Conservation (phyloP, 2,797 vertebrate species). For the Sarcophilus harrisii region DNA sequence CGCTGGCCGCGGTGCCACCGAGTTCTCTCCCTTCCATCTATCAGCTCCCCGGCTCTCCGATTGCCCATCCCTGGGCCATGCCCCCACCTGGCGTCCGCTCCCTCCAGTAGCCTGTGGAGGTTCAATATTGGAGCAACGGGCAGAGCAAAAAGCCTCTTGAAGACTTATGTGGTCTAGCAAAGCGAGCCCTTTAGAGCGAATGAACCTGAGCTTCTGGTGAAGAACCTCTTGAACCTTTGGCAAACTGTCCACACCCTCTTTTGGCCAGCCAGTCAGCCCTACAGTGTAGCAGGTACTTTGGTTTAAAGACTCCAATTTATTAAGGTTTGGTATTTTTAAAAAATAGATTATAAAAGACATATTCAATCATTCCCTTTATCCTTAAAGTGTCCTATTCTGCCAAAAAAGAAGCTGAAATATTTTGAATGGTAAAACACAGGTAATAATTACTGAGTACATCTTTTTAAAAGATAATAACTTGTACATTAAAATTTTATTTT, state of each 20-base stretch:
- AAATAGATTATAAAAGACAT: neutral
- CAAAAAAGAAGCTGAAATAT: neutral
- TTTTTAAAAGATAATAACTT: neutral
- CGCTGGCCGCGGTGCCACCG: neutral
- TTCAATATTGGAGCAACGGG: neutral
- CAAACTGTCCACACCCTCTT: neutral
- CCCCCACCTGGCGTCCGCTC: fast-evolving
- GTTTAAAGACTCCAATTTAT: no score
- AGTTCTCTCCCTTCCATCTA: no score
- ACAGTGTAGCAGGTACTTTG: neutral
- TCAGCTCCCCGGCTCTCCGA: fast-evolving
- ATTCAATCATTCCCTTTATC: neutral
- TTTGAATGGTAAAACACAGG: neutral
- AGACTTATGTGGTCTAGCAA: neutral
- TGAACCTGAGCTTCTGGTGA: neutral
- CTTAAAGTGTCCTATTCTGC: neutral
- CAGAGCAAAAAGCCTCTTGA: neutral
- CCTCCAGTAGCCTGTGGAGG: neutral
- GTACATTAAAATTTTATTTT: neutral
- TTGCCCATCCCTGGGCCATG: fast-evolving
- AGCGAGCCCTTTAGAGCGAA: fast-evolving
- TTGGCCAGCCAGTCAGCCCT: slow-evolving; percentile 26
- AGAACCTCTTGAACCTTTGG: fast-evolving
- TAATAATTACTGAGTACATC: neutral
- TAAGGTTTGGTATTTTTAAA: neutral